Evolutionary conservation across 1,140 invertebrate genomes (phyloP).

Genomic region (Kradibia gibbosae): DNA sequence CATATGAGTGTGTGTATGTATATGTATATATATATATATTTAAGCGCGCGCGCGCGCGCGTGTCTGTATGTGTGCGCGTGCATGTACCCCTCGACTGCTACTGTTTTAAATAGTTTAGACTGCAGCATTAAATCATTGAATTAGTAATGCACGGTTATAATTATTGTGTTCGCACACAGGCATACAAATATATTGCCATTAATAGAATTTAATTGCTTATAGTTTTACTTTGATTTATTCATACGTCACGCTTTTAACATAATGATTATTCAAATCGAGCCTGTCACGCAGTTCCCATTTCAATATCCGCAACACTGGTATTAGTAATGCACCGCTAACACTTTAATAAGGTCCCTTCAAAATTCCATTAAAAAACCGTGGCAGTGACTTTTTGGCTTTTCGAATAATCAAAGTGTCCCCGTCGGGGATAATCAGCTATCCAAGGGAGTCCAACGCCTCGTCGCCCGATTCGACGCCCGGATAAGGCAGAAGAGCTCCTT

Average conservation of each 20-base stretch:
- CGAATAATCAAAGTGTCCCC: too few species aligned
- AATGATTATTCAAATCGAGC: background rate
- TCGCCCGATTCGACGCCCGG: too few species aligned
- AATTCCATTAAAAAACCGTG: too few species aligned
- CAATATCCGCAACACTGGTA: background rate
- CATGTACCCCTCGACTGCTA: background rate
- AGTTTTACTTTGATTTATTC: slow-evolving; percentile 10
- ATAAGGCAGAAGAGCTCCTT: too few species aligned
- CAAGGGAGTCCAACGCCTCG: too few species aligned
- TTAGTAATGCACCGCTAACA: background rate
- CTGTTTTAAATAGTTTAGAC: background rate
- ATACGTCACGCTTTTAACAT: background rate
- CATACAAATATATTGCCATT: background rate
- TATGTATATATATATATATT: too few species aligned
- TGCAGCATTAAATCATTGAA: background rate
- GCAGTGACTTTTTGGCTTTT: too few species aligned
- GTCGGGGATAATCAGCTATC: too few species aligned
- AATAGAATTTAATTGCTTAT: background rate
- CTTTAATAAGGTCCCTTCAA: too few species aligned
- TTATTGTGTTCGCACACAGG: background rate
- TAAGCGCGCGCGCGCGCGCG: too few species aligned
- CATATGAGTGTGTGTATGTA: too few species aligned
- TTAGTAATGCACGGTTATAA: background rate
- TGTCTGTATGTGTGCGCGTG: too few species aligned
- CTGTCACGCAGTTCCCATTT: background rate